A percentile compares a stretch with the other conserved stretches of the same genome.
Evolutionary conservation across 2,113 vertebrate genomes (phyloP).

Genomic region (Ancistrus triradiatus): DNA sequence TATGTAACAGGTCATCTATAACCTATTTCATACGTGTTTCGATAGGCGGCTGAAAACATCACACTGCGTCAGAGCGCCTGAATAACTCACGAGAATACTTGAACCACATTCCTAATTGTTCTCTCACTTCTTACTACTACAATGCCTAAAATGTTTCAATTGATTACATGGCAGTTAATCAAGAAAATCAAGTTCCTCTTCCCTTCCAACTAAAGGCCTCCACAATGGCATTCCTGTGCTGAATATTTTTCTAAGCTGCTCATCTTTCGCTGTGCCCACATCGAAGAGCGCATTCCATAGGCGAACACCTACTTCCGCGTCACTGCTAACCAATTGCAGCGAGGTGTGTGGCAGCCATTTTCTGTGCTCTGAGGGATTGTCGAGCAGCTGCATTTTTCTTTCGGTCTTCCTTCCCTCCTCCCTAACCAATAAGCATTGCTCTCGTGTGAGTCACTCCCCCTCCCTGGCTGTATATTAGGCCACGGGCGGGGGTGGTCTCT

Average conservation of each 20-base stretch:
- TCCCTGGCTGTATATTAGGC: constrained; percentile 39
- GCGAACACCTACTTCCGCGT: constrained; percentile 1
- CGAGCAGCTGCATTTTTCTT: constrained; percentile 34
- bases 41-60: too few relatives aligned
- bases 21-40: too few relatives aligned
- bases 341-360: constrained; percentile 40
- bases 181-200: background rate
- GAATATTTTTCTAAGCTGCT: background rate
- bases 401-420: constrained; percentile 5
- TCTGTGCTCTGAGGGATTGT: constrained; percentile 34
- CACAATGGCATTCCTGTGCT: constrained; percentile 7
- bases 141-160: too few relatives aligned
- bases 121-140: background rate
- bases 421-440: constrained; percentile 44
- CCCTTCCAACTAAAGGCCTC: background rate
- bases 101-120: background rate
- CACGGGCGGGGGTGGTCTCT: constrained; percentile 36
- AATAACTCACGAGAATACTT: too few relatives aligned
- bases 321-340: constrained; percentile 3
- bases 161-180: background rate
- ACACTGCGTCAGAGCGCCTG: too few relatives aligned
- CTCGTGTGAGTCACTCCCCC: constrained; percentile 42
- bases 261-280: background rate
- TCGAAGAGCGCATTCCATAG: background rate
- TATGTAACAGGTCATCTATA: too few relatives aligned